These are phyloP conservation scores for Anaspis maculata DNA, from an alignment of 2,888 invertebrate species.

Conservation along the genomic window DNA sequence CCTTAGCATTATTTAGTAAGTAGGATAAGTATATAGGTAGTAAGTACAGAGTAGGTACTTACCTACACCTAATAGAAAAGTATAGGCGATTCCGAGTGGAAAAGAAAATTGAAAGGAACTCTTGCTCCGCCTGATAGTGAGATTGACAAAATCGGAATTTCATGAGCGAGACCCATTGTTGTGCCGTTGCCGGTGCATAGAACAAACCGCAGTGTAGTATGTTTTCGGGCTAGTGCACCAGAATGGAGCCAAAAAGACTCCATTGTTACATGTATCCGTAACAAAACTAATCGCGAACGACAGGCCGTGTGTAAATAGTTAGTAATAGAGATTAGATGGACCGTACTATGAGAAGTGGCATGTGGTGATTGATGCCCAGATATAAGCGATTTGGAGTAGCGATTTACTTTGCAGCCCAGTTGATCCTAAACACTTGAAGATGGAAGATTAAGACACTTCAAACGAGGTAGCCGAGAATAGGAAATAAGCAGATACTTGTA, in stretches of 20 bases:
- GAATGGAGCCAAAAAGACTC: slow-evolving; percentile 25
- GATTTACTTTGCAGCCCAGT: slow-evolving; percentile 14
- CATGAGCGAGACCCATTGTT: no score
- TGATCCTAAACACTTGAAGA: slow-evolving; percentile 22
- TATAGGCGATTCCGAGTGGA: no score
- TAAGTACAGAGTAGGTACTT: no score
- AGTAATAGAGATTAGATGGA: slow-evolving; percentile 27
- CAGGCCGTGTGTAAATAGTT: slow-evolving; percentile 36
- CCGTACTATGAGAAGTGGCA: slow-evolving; percentile 9
- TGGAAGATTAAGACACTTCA: slow-evolving; percentile 22
- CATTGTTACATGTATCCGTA: slow-evolving; percentile 32
- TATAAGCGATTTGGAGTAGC: slow-evolving; percentile 13
- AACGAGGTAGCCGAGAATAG: background rate
- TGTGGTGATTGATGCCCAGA: background rate
- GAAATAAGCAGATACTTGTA: background rate
- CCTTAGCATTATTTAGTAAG: no score
- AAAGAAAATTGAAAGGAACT: no score
- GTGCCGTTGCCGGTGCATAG: no score
- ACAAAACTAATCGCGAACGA: slow-evolving; percentile 36
- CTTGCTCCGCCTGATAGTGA: no score
- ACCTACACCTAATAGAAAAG: no score
- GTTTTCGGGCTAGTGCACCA: slow-evolving; percentile 22
- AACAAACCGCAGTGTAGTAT: no score
- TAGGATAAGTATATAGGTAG: no score
- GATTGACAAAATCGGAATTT: no score